Base-by-base conservation (phyloP, 2,888 invertebrate genomes). In the Diaphora mendica region DNA sequence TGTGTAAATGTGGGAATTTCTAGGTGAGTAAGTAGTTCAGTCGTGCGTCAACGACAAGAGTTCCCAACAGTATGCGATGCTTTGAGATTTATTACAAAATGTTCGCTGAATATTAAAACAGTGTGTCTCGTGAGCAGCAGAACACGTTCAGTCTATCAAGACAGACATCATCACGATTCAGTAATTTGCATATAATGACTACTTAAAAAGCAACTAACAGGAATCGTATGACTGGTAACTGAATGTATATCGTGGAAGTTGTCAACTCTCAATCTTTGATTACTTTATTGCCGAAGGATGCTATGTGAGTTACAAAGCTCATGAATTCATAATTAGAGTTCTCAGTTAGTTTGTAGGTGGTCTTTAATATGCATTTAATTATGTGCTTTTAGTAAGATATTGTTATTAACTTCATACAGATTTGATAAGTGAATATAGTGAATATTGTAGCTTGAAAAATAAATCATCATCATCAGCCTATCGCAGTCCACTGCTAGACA, bases 141-240 rank as follows among this genome's bases (percentile, higher is more conserved):
- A 88, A 90, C 91, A 89, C 88, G 91, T 90, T 87, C 83, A 82
- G 82, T 89, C 85, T 91, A 92, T 92, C 91, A 88, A 86, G 85
- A 82, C 88, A 90, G 85, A 77, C 85, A 91, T 92, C 92, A 91
- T 89, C 92, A 91, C 90, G 91, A 90, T 88, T 85, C 87, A 81
- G 89, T 89, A 82, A 92, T 93, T 93, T 91, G 90, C 93, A 93
- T 93, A 93, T 92, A 93, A 93, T 93, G 91, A 91, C 93, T 93
- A 90, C 91, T 92, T 92, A 91, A 90, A 92, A 93, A 91, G 88
- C 90, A 86, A 89, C 90, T 90, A 90, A 89, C 88, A 87, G 91
- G 89, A 89, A 89, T 90, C 89, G 90, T 88, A 86, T 86, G 83
- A 78, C 88, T 86, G 89, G 89, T 88, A 89, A 80, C 88, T 86